Evolutionary conservation across 2,113 vertebrate genomes (phyloP), one percentile per base, ranked within the genome.

Genomic region (Nibea albiflora): DNA sequence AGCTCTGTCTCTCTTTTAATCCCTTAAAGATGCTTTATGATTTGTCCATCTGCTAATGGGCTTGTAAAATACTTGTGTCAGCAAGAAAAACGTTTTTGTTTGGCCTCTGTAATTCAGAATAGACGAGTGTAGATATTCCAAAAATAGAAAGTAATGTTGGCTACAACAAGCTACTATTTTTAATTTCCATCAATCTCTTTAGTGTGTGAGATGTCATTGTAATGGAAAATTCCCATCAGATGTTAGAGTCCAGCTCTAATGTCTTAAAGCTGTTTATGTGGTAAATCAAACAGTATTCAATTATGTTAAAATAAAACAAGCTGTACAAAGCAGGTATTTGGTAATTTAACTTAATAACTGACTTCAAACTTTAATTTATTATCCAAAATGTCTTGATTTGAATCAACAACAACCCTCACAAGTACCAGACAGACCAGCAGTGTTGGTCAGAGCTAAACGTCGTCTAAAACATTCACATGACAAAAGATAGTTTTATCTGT

Each of bases 171-270:
- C 24, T 16, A 2, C 39, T 66, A 22, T 57, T 66, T 26, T 52
- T 42, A 42, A 46, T 47, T 17, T 52, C 39, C 7, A 12, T 60
- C 28, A 39, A 65, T 72, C 68, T 22, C 8, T 58, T 10, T 24
- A 4, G 9, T 42, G 20, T 58, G 44, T 39, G 12, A 35, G 5
- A 49, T n/a, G 65, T 26, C 22, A 2, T 53, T 5, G 3, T 11
- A 24, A 28, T 69, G 75, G 64, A 68, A 77, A 24, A 60, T 39
- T 77, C 44, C 75, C 75, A 77, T 57, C 64, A 60, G 5, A 64
- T 19, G 5, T 53, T 53, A 11, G 28, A 66, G 31, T 44, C 46
- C 31, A 70, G 15, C n/a, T 47, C 46, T 22, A 5, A 35, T n/a
- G 49, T 42, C 35, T 35, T 19, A 12, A 5, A 15, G 3, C 20